Base-by-base conservation (phyloP, 2,888 invertebrate species). In the Dimorphilus gyrociliatus region DNA sequence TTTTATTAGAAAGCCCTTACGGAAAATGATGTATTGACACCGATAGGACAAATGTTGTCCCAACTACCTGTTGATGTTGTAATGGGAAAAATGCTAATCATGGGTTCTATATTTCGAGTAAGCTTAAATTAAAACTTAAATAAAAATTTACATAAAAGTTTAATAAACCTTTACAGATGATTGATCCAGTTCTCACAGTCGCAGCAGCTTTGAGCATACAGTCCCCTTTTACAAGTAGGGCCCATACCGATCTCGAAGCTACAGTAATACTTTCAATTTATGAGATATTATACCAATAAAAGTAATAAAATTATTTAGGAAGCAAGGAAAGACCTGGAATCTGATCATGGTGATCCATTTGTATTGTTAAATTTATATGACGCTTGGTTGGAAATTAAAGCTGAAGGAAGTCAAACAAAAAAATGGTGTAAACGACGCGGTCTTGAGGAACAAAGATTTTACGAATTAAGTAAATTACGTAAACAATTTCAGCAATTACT, bases 381-480 rank as follows among this genome's bases (percentile, higher is more conserved):
- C 51, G 78, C 81, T 41, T 92, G 92, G 92, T 60, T 92, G 23
- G 34, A 60, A 46, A 53, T 63, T 19, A 65, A 65, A 40, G 53
- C 57, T 14, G 53, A 53, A n/a, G 53, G 55, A 8, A 38, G 39
- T 15, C 38, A 33, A 23, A 57, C 62, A 0, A 69, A 75, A 25
- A 73, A 74, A 35, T 97, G 97, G 94, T 85, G 90, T 46, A 73
- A 73, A 40, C 71, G 79, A 33, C 68, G 86, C 34, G 90, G 88
- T 0, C 68, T 97, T 5, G 94, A 97, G 61, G 94, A 97, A 55
- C 92, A 97, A 60, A 67, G 97, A 15, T 78, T 97, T 50, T 97
- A 92, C 53, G 97, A 97, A 64, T 78, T 88, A 50, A 82, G 81
- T 0, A 94, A 94, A 65, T 66, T 97, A 4, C 72, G 86, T 19